Base-by-base conservation (phyloP, 2,113 vertebrate species). In the Toxotes chatareus region DNA sequence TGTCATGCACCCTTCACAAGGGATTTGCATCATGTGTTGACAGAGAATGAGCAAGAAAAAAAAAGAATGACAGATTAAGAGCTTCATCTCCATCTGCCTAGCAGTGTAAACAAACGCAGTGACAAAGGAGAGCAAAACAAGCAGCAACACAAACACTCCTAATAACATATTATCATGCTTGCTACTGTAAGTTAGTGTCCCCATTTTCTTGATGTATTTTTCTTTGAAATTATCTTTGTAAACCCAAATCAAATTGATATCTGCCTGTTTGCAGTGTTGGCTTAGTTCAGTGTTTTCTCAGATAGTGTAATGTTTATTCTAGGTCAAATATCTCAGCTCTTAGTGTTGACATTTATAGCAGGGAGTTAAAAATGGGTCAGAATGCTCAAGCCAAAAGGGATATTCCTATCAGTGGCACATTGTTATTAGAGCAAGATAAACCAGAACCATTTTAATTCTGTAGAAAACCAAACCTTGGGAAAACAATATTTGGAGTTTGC, bases 31-130 rank as follows among this genome's bases (percentile, higher is more conserved):
- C 47, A 9, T 8, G 62, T 81, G 73, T 68, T 71, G 80, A 86
- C 14, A 76, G 70, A 71, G 57, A 21, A 7, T 0, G 11, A n/a
- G 73, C 44, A 12, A 55, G 66, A 65, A 38, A 66, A 55, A 81
- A 57, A 64, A 32, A 51, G 32, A 56, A 2, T 0, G 46, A 27
- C 4, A 32, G 57, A 79, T 71, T 10, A 49, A 69, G 56, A 74
- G 40, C 59, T 84, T 80, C 70, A 73, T 75, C 79, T 82, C 73
- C 75, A 76, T 67, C 84, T 89, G 84, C 89, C 70, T 70, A 77
- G 67, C 76, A 67, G 66, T 88, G 79, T 79, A 73, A 85, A 80
- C 83, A 93, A 80, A 93, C 82, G 77, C 12, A 13, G 32, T n/a
- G 59, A 75, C 77, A 83, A 84, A 75, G n/a, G 55, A 66, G 31